Evolutionary conservation across 2,797 vertebrate species (phyloP).

Genomic region (Hybognathus amarus): DNA sequence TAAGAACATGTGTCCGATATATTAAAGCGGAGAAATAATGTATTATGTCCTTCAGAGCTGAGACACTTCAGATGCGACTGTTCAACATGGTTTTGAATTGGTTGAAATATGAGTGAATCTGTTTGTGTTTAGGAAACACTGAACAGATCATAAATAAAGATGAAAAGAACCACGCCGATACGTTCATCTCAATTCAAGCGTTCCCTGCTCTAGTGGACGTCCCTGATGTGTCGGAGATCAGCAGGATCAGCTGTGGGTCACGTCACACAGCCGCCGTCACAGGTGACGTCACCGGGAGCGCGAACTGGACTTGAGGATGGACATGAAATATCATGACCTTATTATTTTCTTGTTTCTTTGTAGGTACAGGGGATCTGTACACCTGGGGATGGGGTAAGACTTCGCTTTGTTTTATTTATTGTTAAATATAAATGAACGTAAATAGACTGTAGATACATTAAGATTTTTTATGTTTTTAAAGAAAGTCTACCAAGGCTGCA

Average conservation of each 20-base stretch:
- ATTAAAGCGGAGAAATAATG: no score
- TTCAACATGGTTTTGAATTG: no score
- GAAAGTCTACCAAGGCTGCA: no score
- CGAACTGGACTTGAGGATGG: background rate
- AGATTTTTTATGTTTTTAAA: background rate
- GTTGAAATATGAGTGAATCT: no score
- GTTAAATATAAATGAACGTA: background rate
- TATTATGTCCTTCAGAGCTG: no score
- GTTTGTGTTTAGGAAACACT: slow-evolving; percentile 13
- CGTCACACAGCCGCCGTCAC: slow-evolving; percentile 89
- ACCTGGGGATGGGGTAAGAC: slow-evolving; percentile 98
- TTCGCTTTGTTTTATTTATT: background rate
- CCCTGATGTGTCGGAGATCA: slow-evolving; percentile 75
- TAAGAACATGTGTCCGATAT: no score
- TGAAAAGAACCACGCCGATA: slow-evolving; percentile 39
- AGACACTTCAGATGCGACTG: no score
- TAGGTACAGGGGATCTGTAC: slow-evolving; percentile 88
- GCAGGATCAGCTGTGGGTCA: slow-evolving; percentile 87
- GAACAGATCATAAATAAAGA: slow-evolving; percentile 30
- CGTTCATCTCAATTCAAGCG: slow-evolving; percentile 90
- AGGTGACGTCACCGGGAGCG: slow-evolving; percentile 73
- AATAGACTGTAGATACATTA: background rate
- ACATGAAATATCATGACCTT: background rate
- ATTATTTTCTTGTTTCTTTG: slow-evolving; percentile 48
- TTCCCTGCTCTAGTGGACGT: slow-evolving; percentile 92